phyloP scores from a whole-genome alignment of 2,797 vertebrate genomes.

The Eospalax fontanierii region DNA sequence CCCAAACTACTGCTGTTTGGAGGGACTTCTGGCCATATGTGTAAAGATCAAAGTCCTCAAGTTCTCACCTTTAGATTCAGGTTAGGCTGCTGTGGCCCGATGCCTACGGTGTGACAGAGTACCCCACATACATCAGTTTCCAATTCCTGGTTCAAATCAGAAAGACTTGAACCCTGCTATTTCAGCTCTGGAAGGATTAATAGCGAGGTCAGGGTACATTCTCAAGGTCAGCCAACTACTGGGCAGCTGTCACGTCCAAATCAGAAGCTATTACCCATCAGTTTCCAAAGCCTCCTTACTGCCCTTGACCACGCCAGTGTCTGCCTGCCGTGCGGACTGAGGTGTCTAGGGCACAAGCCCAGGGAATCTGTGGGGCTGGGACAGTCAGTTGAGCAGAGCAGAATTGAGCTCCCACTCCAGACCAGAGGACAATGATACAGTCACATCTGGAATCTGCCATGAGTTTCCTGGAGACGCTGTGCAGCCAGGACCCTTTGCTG shows the following conservation, averaged over 20 bases:
- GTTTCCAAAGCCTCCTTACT: background rate
- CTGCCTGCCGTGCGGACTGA: accelerated
- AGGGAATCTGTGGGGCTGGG: accelerated
- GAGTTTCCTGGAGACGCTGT: background rate
- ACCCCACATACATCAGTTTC: accelerated
- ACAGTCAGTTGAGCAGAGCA: background rate
- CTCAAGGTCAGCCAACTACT: too few relatives aligned
- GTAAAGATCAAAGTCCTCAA: background rate
- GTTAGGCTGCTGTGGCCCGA: background rate
- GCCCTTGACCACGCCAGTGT: background rate
- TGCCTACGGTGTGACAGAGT: accelerated
- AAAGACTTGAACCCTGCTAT: background rate
- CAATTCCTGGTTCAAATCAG: background rate
- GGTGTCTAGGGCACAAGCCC: background rate
- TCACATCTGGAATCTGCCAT: background rate
- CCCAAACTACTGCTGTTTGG: too few relatives aligned
- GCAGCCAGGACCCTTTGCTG: background rate
- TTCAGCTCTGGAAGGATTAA: background rate
- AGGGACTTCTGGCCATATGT: background rate
- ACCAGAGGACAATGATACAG: background rate
- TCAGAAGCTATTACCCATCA: background rate
- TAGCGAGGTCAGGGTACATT: background rate
- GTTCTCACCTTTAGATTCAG: accelerated
- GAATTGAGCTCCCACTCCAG: background rate
- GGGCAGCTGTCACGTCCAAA: accelerated